Evolutionary conservation across 2,888 invertebrate genomes (phyloP), one percentile per base, ranked within the genome.

Genomic region (Hypomecis atomaria): DNA sequence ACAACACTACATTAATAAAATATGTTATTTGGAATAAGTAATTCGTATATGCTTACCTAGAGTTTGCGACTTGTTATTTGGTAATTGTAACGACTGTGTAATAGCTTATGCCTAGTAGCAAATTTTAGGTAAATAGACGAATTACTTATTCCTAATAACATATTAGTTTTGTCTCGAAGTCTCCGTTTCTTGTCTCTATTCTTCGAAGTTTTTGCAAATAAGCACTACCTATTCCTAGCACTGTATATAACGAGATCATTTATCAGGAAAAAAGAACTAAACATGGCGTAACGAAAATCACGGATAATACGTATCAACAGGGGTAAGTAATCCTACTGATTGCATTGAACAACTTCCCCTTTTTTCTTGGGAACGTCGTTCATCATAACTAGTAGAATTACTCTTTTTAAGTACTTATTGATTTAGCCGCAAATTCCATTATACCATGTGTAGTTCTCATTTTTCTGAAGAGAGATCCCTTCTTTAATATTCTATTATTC

Each of bases 391-490:
- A 47, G 47, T 47, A 33, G 47, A 47, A 47, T 47, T 47, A 47
- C 47, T 47, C 47, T 7, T 47, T 47, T 33, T 47, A 47, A 47
- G 47, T 47, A 47, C 47, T 47, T n/a, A n/a, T n/a, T 47, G 47
- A 47, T 33, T 47, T 47, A 47, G 6, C 7, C 47, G 47, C 47
- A 33, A 47, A 47, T 47, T 47, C 8, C 47, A 33, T 47, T 23
- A 33, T 47, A 47, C 47, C 8, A 47, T 47, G 8, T 7, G 8
- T 47, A 33, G 47, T 47, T 47, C 47, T 33, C 47, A 47, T 47
- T 47, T 47, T 47, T 47, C 47, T 47, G 33, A 47, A 47, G 47
- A 47, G 47, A 47, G 47, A 47, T 47, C 33, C 47, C 47, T 47
- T 33, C 47, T 47, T 47, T 47, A 47, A 33, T n/a, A n/a, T n/a